These are phyloP conservation scores for Campoplex nolae DNA, from an alignment of 2,888 invertebrate species.

Conservation along the genomic window DNA sequence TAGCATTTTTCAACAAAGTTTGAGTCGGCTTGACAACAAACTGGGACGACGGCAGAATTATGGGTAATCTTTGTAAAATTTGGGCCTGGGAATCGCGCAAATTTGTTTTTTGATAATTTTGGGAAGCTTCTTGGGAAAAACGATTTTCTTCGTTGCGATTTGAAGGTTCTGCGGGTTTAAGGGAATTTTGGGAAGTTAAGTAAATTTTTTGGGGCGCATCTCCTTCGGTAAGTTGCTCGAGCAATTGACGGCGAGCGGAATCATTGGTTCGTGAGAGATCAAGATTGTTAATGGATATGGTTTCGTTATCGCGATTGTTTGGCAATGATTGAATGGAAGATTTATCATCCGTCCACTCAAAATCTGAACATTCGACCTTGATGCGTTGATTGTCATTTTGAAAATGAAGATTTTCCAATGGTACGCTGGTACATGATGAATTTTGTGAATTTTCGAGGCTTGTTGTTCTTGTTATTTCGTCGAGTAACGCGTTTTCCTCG, in stretches of 20 bases:
- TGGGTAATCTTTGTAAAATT: constrained; percentile 76
- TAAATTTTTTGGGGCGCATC: constrained; percentile 39
- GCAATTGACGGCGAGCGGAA: constrained; percentile 4
- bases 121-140: constrained; percentile 48
- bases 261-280: constrained; percentile 31
- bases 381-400: constrained; percentile 6
- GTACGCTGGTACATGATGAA: constrained; percentile 13
- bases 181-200: constrained; percentile 30
- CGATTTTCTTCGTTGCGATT: background rate
- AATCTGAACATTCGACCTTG: constrained; percentile 53
- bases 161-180: background rate
- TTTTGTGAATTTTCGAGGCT: constrained; percentile 41
- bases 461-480: constrained; percentile 48
- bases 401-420: constrained; percentile 49
- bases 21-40: constrained; percentile 79
- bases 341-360: constrained; percentile 27
- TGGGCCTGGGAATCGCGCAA: constrained; percentile 75
- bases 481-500: constrained; percentile 69
- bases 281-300: constrained; percentile 45
- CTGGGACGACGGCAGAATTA: constrained; percentile 79
- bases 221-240: constrained; percentile 23
- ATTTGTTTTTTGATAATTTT: constrained; percentile 65
- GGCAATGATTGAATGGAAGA: background rate
- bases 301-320: constrained; percentile 41
- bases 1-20: constrained; percentile 76